phyloP scores from a whole-genome alignment of 2,797 vertebrate species.

The Bradypus variegatus region DNA sequence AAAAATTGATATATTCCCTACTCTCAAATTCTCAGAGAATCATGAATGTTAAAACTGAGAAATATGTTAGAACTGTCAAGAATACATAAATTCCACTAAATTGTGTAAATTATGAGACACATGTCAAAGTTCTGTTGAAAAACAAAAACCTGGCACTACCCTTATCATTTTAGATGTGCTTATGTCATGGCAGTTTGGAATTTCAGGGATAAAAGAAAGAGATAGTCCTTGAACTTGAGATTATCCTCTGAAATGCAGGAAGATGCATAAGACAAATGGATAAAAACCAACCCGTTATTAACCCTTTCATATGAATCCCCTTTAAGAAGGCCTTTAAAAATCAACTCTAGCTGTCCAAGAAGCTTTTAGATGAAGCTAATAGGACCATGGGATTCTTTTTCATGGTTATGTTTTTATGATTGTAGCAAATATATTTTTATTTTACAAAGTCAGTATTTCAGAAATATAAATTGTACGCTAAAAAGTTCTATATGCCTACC shows the following conservation, averaged over 20 bases:
- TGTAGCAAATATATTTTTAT: neutral
- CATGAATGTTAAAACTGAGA: conserved; percentile 22
- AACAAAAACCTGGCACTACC: neutral
- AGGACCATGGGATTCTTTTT: neutral
- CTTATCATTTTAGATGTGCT: neutral
- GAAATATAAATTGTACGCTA: neutral
- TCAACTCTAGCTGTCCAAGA: neutral
- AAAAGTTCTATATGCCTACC: neutral
- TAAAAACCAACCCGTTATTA: neutral
- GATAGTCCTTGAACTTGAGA: neutral
- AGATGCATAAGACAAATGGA: neutral
- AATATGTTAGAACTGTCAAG: neutral
- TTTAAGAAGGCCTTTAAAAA: neutral
- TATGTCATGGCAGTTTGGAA: neutral
- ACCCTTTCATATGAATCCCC: neutral
- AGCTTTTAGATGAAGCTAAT: neutral
- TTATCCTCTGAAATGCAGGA: neutral
- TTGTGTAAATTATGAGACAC: conserved; percentile 18
- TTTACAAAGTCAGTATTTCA: neutral
- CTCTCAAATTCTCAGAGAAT: conserved; percentile 1
- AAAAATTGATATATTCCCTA: neutral
- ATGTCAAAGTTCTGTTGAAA: conserved; percentile 34
- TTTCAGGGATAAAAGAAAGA: conserved; percentile 5
- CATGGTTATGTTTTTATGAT: neutral
- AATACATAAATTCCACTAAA: neutral